Evolutionary conservation across 2,888 invertebrate species (phyloP).

Genomic region (Hermaeophaga mercurialis): DNA sequence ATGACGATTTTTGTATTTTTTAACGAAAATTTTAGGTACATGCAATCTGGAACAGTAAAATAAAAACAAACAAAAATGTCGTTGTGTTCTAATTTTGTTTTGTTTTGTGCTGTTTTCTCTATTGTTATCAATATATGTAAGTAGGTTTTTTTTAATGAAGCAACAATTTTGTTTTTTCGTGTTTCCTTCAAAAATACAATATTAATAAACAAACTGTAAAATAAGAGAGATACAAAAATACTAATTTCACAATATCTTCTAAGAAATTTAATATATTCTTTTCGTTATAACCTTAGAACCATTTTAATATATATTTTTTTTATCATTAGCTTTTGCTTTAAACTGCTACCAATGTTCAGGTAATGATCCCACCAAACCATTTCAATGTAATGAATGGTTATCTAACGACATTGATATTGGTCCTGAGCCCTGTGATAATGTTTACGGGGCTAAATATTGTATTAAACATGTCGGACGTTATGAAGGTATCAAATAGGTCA

Average conservation of each 20-base stretch:
- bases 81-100: background rate
- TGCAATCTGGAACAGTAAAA: no score
- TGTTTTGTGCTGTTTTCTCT: background rate
- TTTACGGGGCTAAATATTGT: slow-evolving; percentile 87
- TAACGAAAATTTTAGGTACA: no score
- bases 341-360: slow-evolving; percentile 91
- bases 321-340: slow-evolving; percentile 52
- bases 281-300: no score
- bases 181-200: background rate
- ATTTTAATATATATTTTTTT: slow-evolving; percentile 10
- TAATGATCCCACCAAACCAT: slow-evolving; percentile 74
- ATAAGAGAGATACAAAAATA: background rate
- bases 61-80: slow-evolving; percentile 6
- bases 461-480: slow-evolving; percentile 91
- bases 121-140: slow-evolving; percentile 14
- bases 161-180: no score
- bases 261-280: no score
- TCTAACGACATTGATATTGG: slow-evolving; percentile 65
- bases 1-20: no score
- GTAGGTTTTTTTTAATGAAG: no score
- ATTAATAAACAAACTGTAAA: background rate
- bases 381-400: slow-evolving; percentile 84
- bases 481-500: slow-evolving; percentile 81
- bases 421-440: slow-evolving; percentile 74
- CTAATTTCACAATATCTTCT: background rate